A percentile compares a stretch with the other conserved stretches of the same genome.
phyloP scores from a whole-genome alignment of 2,888 invertebrate genomes.

The Lasioglossum malachurum region DNA sequence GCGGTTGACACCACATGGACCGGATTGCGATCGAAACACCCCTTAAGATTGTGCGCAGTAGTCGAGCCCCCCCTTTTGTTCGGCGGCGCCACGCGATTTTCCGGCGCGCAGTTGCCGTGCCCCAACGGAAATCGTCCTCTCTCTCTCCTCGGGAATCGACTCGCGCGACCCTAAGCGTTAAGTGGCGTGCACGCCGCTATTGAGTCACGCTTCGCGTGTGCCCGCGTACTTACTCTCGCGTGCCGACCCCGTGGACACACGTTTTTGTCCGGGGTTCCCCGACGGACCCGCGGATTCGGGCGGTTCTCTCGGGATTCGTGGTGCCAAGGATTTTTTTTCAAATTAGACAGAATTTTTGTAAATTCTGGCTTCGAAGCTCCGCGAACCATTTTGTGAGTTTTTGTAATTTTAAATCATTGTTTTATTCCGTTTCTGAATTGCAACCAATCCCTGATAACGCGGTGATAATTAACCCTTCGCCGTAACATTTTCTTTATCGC shows the following conservation, averaged over 20 bases:
- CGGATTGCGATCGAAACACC: constrained; percentile 48
- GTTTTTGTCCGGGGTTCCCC: constrained; percentile 35
- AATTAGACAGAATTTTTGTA: fast-evolving
- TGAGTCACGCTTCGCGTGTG: constrained; percentile 66
- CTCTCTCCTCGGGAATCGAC: constrained; percentile 38
- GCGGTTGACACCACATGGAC: constrained; percentile 51
- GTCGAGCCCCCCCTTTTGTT: constrained; percentile 41
- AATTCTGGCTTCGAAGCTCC: neutral
- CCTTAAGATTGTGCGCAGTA: constrained; percentile 60
- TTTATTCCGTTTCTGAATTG: too few species aligned
- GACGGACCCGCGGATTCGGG: constrained; percentile 20
- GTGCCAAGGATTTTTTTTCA: neutral
- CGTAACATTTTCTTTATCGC: too few species aligned
- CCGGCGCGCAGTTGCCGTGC: constrained; percentile 43
- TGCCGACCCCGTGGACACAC: constrained; percentile 21
- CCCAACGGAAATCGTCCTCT: constrained; percentile 25
- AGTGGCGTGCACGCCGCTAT: constrained; percentile 66
- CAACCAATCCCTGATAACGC: too few species aligned
- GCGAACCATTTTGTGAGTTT: neutral
- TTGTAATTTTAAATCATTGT: neutral
- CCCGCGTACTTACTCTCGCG: constrained; percentile 63
- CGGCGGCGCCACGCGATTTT: constrained; percentile 36
- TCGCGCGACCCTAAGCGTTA: constrained; percentile 60
- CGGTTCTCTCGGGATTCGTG: neutral
- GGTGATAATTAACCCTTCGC: too few species aligned